These are phyloP conservation scores for Nerophis lumbriciformis DNA, from an alignment of 2,113 vertebrate genomes.

Conservation along the genomic window DNA sequence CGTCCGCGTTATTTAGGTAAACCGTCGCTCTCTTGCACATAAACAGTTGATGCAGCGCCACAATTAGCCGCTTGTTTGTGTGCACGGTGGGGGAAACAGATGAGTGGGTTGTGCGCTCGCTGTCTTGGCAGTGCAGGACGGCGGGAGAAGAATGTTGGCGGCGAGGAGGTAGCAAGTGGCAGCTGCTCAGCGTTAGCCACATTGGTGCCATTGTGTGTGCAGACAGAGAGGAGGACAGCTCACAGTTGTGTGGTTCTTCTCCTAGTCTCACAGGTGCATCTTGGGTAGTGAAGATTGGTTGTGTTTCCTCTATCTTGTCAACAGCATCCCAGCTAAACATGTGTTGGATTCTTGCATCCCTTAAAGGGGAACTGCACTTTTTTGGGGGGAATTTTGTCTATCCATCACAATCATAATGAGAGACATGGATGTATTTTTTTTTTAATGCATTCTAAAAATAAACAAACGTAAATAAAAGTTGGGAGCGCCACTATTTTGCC, in stretches of 20 bases:
- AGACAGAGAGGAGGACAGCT: constrained; percentile 6
- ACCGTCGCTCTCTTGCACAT: constrained; percentile 14
- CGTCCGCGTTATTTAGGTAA: constrained; percentile 27
- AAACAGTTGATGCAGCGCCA: constrained; percentile 9
- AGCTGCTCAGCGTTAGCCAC: constrained; percentile 49
- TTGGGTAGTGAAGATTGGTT: constrained; percentile 22
- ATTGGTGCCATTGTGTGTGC: constrained; percentile 45
- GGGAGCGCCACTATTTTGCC: too few relatives aligned
- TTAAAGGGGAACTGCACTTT: neutral
- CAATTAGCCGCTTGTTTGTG: constrained; percentile 40
- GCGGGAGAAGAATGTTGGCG: constrained; percentile 53
- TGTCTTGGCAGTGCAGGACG: constrained; percentile 45
- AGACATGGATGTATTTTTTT: too few relatives aligned
- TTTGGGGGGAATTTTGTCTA: too few relatives aligned
- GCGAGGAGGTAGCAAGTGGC: constrained; percentile 32
- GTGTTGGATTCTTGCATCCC: neutral
- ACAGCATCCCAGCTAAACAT: neutral
- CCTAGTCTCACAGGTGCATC: constrained; percentile 47
- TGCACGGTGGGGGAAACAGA: constrained; percentile 38
- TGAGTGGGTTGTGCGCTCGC: constrained; percentile 46
- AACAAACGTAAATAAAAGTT: too few relatives aligned
- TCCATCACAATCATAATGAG: too few relatives aligned
- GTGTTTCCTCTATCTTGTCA: neutral
- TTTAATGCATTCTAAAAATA: too few relatives aligned
- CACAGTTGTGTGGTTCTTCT: constrained; percentile 38